Evolutionary conservation across 2,888 invertebrate genomes (phyloP).

Genomic region (Thumatha senex): DNA sequence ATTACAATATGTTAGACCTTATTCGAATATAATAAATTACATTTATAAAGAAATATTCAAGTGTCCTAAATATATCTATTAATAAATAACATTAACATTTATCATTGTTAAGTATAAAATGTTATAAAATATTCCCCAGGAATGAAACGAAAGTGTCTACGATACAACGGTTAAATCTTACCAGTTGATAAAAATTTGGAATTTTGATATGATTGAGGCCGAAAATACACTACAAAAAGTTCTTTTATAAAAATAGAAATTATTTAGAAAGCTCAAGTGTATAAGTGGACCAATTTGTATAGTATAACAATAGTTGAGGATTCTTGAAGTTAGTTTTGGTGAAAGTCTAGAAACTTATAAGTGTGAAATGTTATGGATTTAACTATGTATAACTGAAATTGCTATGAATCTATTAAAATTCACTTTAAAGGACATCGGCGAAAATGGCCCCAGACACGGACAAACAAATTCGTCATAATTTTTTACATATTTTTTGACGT

Average conservation of each 20-base stretch:
- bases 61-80: constrained; percentile 49
- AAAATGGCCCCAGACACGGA: too few relatives aligned
- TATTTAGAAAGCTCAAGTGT: constrained; percentile 77
- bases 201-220: constrained; percentile 72
- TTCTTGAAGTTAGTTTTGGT: constrained; percentile 14
- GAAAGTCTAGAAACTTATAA: constrained; percentile 13
- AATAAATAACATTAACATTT: constrained; percentile 61
- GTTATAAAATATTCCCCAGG: constrained; percentile 50
- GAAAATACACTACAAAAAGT: constrained; percentile 70
- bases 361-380: constrained; percentile 9
- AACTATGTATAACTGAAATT: neutral
- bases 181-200: constrained; percentile 56
- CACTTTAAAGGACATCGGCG: constrained; percentile 2
- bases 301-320: constrained; percentile 43
- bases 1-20: constrained; percentile 65
- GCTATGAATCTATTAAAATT: neutral
- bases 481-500: too few relatives aligned
- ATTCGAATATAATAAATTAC: constrained; percentile 69
- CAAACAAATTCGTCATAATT: too few relatives aligned
- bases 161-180: constrained; percentile 30
- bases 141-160: constrained; percentile 52
- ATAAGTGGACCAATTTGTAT: constrained; percentile 71
- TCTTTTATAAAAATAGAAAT: constrained; percentile 78
- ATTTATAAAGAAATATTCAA: constrained; percentile 62
- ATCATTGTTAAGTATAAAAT: constrained; percentile 44